Conservation (phyloP, 1,140 invertebrate genomes). For the Drosophila grimshawi region DNA sequence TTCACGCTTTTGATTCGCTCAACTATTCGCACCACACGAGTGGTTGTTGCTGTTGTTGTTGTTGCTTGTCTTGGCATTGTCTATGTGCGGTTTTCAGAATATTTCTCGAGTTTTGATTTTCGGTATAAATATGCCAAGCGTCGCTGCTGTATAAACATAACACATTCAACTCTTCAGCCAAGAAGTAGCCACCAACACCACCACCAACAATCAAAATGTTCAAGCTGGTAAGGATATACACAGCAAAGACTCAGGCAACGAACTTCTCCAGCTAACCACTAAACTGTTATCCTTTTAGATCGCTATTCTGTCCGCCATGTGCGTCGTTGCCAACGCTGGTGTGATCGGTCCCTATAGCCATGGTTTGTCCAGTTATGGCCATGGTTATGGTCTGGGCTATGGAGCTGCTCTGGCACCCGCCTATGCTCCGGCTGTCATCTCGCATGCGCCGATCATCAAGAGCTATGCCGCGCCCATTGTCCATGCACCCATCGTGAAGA, state of each 20-base stretch:
- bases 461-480: constrained; percentile 81
- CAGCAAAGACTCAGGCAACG: constrained; percentile 20
- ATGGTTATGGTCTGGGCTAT: constrained; percentile 62
- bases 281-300: constrained; percentile 43
- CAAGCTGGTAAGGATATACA: constrained; percentile 77
- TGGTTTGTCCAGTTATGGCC: constrained; percentile 52
- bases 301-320: constrained; percentile 74
- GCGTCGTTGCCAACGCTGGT: constrained; percentile 79
- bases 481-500: constrained; percentile 75
- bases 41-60: constrained; percentile 17
- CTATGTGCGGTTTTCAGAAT: constrained; percentile 65
- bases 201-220: constrained; percentile 70
- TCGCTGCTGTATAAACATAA: constrained; percentile 62
- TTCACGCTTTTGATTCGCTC: constrained; percentile 55
- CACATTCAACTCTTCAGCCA: constrained; percentile 69
- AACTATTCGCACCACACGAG: constrained; percentile 1
- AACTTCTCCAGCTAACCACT: neutral
- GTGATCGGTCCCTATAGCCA: constrained; percentile 73
- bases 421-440: constrained; percentile 68
- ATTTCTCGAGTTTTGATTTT: constrained; percentile 70
- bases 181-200: constrained; percentile 54
- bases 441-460: constrained; percentile 77
- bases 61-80: constrained; percentile 32
- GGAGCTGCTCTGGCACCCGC: constrained; percentile 50
- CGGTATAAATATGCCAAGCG: constrained; percentile 78